Conservation (phyloP, 2,888 invertebrate genomes). For the Synergus gifuensis region DNA sequence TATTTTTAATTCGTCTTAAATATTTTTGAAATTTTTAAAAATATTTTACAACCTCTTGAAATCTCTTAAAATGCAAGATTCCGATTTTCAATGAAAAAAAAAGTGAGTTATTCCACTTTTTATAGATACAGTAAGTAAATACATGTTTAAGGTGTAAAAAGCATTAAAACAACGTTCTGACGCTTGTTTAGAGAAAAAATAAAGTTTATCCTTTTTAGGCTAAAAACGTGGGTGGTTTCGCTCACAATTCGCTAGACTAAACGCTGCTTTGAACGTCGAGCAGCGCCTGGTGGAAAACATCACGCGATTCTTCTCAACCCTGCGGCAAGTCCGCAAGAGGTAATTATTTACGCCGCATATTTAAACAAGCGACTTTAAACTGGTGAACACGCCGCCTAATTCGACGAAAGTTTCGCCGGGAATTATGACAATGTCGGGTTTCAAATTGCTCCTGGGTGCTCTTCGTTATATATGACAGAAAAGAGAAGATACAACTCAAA, state of each 20-base stretch:
- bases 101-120: not conserved
- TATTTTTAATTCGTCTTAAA: too few species aligned
- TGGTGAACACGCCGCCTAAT: constrained; percentile 15
- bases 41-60: too few species aligned
- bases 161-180: not conserved
- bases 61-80: not conserved
- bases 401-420: constrained; percentile 16
- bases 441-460: constrained; percentile 17
- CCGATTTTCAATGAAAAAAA: not conserved
- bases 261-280: constrained; percentile 16
- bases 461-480: not conserved
- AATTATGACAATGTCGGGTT: constrained; percentile 22
- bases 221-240: not conserved
- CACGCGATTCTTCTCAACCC: constrained; percentile 7
- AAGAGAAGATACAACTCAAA: constrained; percentile 9
- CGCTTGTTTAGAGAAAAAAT: not conserved
- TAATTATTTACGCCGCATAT: constrained; percentile 35
- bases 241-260: constrained; percentile 5
- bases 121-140: not conserved
- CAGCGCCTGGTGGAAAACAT: constrained; percentile 28
- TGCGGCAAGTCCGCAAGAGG: constrained; percentile 8
- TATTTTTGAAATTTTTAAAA: too few species aligned
- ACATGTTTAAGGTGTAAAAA: not conserved
- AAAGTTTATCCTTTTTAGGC: not conserved
- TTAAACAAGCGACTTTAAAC: constrained; percentile 28